Percentiles rank a stretch among this genome's conserved stretches.
Evolutionary conservation across 2,888 invertebrate genomes (phyloP).

Genomic region (Azorinus chamasolen): DNA sequence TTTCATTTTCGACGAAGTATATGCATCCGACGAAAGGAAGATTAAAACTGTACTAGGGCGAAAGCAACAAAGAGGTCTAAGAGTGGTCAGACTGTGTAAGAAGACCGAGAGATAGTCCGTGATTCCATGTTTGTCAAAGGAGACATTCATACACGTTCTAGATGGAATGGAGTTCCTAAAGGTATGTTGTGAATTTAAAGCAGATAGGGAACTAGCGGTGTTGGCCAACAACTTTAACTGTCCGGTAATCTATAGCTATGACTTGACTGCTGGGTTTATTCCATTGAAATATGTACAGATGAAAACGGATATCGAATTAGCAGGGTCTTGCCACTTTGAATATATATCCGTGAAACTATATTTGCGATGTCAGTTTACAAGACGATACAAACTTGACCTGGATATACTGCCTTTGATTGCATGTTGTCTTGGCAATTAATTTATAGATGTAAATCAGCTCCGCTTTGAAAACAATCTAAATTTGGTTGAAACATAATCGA

Average conservation of each 20-base stretch:
- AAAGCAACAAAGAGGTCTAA: constrained; percentile 74
- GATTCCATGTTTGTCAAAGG: constrained; percentile 92
- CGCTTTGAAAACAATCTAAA: no score
- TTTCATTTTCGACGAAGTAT: constrained; percentile 86
- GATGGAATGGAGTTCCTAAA: constrained; percentile 90
- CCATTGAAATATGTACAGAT: constrained; percentile 88
- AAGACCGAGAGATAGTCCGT: constrained; percentile 87
- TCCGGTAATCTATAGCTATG: constrained; percentile 96
- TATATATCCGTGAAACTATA: constrained; percentile 89
- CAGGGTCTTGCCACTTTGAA: constrained; percentile 20
- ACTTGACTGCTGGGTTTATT: constrained; percentile 91
- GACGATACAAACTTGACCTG: constrained; percentile 89
- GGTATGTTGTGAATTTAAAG: constrained; percentile 94
- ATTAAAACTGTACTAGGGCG: constrained; percentile 78
- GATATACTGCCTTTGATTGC: constrained; percentile 93
- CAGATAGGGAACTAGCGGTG: constrained; percentile 95
- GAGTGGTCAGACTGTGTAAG: constrained; percentile 67
- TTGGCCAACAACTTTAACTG: constrained; percentile 92
- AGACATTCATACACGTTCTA: constrained; percentile 92
- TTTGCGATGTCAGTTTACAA: constrained; percentile 90
- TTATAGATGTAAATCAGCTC: constrained; percentile 90
- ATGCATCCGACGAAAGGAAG: constrained; percentile 82
- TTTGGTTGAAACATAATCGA: no score
- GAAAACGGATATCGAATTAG: constrained; percentile 31
- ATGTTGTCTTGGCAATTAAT: constrained; percentile 95